These are phyloP conservation scores for Pomacea canaliculata DNA, from an alignment of 2,888 invertebrate genomes.

Conservation along the genomic window DNA sequence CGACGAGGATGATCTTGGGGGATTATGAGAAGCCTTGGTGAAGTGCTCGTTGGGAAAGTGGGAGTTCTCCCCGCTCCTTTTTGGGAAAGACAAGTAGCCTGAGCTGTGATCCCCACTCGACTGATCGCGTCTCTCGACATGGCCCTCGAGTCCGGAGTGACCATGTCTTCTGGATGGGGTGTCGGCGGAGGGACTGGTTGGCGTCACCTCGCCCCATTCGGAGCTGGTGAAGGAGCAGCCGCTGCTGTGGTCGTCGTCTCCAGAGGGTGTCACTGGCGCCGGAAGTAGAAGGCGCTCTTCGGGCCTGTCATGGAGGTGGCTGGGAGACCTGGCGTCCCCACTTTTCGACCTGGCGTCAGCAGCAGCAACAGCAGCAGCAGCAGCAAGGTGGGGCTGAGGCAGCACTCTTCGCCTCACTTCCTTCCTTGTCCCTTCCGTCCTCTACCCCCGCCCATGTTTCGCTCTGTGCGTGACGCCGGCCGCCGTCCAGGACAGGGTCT, in stretches of 20 bases:
- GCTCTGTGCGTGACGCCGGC: not conserved
- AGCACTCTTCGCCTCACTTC: not conserved
- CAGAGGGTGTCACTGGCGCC: not conserved
- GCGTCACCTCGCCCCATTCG: constrained; percentile 20
- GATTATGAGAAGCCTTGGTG: too few species aligned
- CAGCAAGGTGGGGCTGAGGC: not conserved
- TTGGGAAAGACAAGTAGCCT: constrained; percentile 15
- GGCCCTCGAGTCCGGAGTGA: too few species aligned
- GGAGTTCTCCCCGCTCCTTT: constrained; percentile 2
- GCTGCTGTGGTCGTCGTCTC: constrained; percentile 7
- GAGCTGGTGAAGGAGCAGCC: constrained; percentile 26
- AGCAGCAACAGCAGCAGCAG: not conserved
- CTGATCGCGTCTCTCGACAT: constrained; percentile 6
- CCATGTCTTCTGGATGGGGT: too few species aligned
- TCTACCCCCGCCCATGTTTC: not conserved
- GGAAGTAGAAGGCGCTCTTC: not conserved
- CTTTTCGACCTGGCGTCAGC: too few species aligned
- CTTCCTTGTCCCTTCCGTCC: not conserved
- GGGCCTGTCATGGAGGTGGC: too few species aligned
- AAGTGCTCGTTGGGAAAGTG: too few species aligned
- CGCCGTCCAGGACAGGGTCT: not conserved
- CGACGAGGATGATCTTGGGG: too few species aligned
- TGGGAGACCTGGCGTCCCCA: too few species aligned
- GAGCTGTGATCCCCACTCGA: constrained; percentile 11
- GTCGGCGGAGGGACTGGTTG: not conserved